These are phyloP conservation scores for Sceloporus undulatus DNA, from an alignment of 2,113 vertebrate genomes.

Conservation along the genomic window DNA sequence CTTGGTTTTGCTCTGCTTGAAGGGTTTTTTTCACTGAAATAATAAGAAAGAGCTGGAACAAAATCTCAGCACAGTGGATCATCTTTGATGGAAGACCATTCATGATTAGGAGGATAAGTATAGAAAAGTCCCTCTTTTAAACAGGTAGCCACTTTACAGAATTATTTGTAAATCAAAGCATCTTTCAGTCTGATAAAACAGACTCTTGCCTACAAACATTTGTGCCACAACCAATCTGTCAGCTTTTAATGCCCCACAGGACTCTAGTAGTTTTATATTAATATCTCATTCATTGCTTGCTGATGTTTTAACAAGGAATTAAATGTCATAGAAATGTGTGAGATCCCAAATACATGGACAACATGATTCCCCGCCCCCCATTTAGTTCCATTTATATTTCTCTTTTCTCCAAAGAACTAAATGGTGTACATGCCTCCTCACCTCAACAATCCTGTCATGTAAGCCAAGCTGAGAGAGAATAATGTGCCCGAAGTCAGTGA, in stretches of 20 bases:
- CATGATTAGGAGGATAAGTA: not conserved
- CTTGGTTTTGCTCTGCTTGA: constrained; percentile 14
- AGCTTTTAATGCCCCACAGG: constrained; percentile 4
- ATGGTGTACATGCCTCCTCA: too few relatives aligned
- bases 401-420: not conserved
- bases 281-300: not conserved
- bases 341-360: too few relatives aligned
- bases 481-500: not conserved
- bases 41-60: not conserved
- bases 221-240: not conserved
- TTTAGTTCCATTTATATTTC: not conserved
- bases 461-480: not conserved
- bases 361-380: too few relatives aligned
- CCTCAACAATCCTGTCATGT: too few relatives aligned
- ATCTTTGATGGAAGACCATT: not conserved
- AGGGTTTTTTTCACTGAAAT: constrained; percentile 12
- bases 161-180: not conserved
- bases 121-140: not conserved
- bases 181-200: not conserved
- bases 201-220: not conserved
- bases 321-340: not conserved
- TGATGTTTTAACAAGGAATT: not conserved
- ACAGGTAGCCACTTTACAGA: not conserved
- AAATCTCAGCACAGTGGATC: not conserved
- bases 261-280: not conserved